Evolutionary conservation across 2,888 invertebrate species (phyloP), one percentile per base, ranked within the genome.

Genomic region (Serrognathus titanus): DNA sequence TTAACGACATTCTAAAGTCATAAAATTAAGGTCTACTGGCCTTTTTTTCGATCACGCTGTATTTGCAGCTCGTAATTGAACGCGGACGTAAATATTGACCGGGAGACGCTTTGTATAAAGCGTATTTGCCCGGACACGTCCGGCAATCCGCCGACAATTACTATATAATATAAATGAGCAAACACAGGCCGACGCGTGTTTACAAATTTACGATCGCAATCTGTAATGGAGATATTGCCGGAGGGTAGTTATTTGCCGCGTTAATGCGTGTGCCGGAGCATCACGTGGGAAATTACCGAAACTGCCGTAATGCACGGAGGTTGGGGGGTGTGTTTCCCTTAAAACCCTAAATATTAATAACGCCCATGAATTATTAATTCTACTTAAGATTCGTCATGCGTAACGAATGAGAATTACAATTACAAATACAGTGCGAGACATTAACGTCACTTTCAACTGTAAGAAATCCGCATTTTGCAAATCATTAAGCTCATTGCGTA

Each of bases 201-300:
- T 49, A 49, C 55, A 55, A 49, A 55, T 55, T 55, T 55, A 55
- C 55, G 55, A 50, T 49, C 49, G 49, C 49, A 55, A 50, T 50
- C 20, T 46, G 54, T 55, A 55, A 55, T 55, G 55, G 55, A 55
- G 55, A 55, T 55, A 49, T 48, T 55, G 55, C 12, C 11, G 48
- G 48, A 16, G 55, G 16, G 49, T 45, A 50, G 55, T 50, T 49
- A 43, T 37, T 35, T 46, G 38, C 45, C 37, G 16, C 37, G 16
- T 37, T 48, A 54, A 55, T 50, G 45, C 49, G 38, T 38, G 54
- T 48, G 31, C 39, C 39, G 36, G 50, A 45, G 43, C 43, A 55
- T 55, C 45, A 55, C 55, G 55, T 55, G 49, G 50, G 55, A 55
- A 55, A 55, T 55, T 55, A 50, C 50, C 45, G 35, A 55, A 55